phyloP scores from a whole-genome alignment of 1,140 invertebrate genomes.

The Musca vetustissima region DNA sequence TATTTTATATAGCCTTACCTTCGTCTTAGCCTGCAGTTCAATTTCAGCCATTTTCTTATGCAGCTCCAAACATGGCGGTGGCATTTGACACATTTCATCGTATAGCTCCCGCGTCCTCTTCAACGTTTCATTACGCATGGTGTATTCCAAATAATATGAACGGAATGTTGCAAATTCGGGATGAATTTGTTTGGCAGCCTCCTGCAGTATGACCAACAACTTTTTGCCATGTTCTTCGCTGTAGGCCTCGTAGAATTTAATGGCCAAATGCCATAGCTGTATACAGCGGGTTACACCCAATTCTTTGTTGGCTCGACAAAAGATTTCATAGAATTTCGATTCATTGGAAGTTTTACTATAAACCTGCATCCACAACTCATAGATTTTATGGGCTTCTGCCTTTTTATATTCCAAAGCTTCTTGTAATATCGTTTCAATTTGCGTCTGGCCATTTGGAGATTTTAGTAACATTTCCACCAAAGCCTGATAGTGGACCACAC shows the following conservation, averaged over 20 bases:
- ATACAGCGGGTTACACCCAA: conserved; percentile 30
- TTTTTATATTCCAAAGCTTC: conserved; percentile 38
- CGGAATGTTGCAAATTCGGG: conserved; percentile 41
- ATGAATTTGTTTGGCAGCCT: conserved; percentile 37
- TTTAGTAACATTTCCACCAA: conserved; percentile 39
- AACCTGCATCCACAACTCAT: conserved; percentile 39
- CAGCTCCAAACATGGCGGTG: conserved; percentile 43
- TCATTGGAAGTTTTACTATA: conserved; percentile 40
- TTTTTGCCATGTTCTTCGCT: conserved; percentile 30
- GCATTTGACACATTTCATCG: conserved; percentile 37
- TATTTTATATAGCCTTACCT: conserved; percentile 27
- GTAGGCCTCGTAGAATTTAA: conserved; percentile 38
- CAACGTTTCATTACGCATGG: conserved; percentile 41
- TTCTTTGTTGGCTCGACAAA: conserved; percentile 34
- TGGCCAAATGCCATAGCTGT: conserved; percentile 38
- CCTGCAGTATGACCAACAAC: conserved; percentile 40
- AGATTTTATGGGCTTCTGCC: conserved; percentile 31
- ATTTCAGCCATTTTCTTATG: conserved; percentile 46
- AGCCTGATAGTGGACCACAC: conserved; percentile 38
- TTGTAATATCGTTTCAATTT: conserved; percentile 35
- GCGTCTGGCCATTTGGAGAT: conserved; percentile 31
- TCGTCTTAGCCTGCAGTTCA: conserved; percentile 30
- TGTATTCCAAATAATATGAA: conserved; percentile 41
- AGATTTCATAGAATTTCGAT: conserved; percentile 36
- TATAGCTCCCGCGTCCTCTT: conserved; percentile 43